A percentile compares a stretch with the other conserved stretches of the same genome.
These are phyloP conservation scores for Synodontis membranacea DNA, from an alignment of 2,113 vertebrate species.

Conservation along the genomic window DNA sequence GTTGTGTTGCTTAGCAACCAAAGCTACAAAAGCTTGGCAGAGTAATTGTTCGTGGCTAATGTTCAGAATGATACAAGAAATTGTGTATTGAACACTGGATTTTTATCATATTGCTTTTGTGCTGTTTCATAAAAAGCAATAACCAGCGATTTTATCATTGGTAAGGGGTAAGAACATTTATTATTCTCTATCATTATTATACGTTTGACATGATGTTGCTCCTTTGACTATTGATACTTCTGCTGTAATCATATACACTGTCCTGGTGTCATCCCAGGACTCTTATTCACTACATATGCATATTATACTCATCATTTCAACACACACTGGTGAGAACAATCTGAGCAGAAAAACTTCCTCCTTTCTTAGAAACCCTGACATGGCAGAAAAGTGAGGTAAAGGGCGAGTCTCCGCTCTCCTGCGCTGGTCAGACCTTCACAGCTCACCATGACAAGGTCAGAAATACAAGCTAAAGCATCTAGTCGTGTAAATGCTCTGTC, in stretches of 20 bases:
- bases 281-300: background rate
- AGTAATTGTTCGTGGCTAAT: background rate
- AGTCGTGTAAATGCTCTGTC: background rate
- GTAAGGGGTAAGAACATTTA: no score
- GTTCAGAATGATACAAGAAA: background rate
- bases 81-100: background rate
- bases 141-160: background rate
- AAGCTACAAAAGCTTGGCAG: background rate
- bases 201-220: background rate
- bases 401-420: slow-evolving; percentile 68
- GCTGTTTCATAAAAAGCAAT: background rate
- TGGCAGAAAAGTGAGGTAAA: slow-evolving; percentile 71
- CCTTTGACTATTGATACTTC: no score
- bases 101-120: background rate
- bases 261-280: background rate
- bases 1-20: background rate
- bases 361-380: slow-evolving; percentile 63
- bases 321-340: background rate
- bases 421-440: slow-evolving; percentile 65
- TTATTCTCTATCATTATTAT: no score
- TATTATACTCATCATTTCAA: background rate
- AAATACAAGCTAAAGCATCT: background rate
- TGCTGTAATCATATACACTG: background rate
- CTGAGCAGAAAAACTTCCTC: background rate
- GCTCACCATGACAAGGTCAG: slow-evolving; percentile 72